phyloP scores from a whole-genome alignment of 2,888 invertebrate species.

The Pseudococcus jackbeardsleyi region DNA sequence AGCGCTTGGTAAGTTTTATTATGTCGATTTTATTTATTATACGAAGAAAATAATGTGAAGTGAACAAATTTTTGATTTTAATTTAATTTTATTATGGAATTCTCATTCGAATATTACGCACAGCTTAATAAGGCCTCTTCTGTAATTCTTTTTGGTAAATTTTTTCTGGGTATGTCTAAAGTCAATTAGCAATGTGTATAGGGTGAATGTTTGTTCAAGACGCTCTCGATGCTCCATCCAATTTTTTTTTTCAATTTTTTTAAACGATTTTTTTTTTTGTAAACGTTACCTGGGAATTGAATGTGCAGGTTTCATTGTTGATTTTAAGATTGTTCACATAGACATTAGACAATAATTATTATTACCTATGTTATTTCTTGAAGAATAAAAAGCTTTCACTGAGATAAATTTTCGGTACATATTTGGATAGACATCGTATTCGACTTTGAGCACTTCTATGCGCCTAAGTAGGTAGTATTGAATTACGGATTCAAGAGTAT shows the following conservation, averaged over 20 bases:
- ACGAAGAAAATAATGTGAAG: background rate
- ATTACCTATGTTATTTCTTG: conserved; percentile 46
- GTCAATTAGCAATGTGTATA: conserved; percentile 37
- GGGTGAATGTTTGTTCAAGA: background rate
- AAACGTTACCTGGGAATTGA: background rate
- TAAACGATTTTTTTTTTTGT: background rate
- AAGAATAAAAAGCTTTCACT: conserved; percentile 10
- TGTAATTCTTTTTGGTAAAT: background rate
- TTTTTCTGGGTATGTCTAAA: background rate
- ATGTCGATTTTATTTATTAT: background rate
- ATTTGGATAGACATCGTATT: no score
- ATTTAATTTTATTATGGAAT: background rate
- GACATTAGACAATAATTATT: conserved; percentile 47
- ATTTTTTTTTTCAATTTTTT: background rate
- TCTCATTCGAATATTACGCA: background rate
- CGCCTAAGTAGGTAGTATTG: no score
- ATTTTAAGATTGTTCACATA: conserved; percentile 48
- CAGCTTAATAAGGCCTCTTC: background rate
- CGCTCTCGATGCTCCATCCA: conserved; percentile 1
- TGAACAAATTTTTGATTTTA: background rate
- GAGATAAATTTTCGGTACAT: background rate
- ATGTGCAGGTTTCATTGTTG: background rate
- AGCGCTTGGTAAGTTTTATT: background rate
- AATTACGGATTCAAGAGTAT: no score
- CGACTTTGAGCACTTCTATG: no score